phyloP scores from a whole-genome alignment of 23 tunicate genomes.

The Clavelina lepadiformis region DNA sequence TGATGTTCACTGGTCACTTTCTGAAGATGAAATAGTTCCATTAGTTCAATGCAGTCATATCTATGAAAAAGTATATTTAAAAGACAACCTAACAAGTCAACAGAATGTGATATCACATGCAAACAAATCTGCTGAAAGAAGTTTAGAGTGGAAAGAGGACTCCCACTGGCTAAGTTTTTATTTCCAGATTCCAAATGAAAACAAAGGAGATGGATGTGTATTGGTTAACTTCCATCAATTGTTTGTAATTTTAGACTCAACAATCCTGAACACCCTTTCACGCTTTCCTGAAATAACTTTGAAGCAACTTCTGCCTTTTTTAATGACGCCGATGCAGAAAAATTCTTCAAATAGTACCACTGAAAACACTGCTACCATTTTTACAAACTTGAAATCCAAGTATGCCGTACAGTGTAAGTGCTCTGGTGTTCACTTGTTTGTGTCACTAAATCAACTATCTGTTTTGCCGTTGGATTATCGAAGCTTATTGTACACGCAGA shows the following conservation, averaged over 20 bases:
- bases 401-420: conserved; percentile 29
- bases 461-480: neutral
- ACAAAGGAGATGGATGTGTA: conserved; percentile 8
- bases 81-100: conserved; percentile 8
- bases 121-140: no score
- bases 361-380: neutral
- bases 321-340: neutral
- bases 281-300: conserved; percentile 20
- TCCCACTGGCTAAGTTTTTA: conserved; percentile 38
- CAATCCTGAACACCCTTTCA: conserved; percentile 1
- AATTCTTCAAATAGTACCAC: neutral
- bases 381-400: neutral
- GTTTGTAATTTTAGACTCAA: conserved; percentile 14
- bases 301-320: conserved; percentile 18
- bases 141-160: conserved; percentile 24
- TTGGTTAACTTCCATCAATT: conserved; percentile 21
- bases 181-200: conserved; percentile 8
- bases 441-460: neutral
- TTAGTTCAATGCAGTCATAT: conserved; percentile 19
- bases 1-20: conserved; percentile 17
- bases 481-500: neutral
- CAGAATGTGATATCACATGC: no score
- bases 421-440: conserved; percentile 24
- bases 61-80: conserved; percentile 4
- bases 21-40: conserved; percentile 3